Percentiles rank a stretch among this genome's conserved stretches.
Evolutionary conservation across 2,888 invertebrate species (phyloP).

Genomic region (Rhimphoctona megacephalus): DNA sequence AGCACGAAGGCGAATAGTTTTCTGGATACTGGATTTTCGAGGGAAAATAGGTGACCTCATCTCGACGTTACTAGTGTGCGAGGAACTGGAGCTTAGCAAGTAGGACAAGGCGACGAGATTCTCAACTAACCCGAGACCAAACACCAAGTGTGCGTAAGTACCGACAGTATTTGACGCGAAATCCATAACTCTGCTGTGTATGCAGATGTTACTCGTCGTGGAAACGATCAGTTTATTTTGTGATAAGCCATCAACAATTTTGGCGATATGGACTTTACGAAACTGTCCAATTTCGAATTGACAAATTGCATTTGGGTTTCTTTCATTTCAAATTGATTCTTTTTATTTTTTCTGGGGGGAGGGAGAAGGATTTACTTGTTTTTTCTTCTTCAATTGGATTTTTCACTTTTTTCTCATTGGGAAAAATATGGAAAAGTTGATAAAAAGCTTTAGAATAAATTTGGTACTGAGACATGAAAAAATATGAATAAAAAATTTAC

Average conservation of each 20-base stretch:
- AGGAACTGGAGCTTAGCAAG: conserved; percentile 69
- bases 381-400: neutral
- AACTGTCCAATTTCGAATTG: neutral
- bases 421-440: neutral
- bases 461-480: neutral
- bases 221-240: neutral
- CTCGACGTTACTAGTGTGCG: conserved; percentile 57
- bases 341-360: no score
- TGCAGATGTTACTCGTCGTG: conserved; percentile 25
- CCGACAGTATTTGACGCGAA: conserved; percentile 49
- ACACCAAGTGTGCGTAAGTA: conserved; percentile 24
- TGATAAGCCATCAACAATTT: neutral
- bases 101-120: conserved; percentile 73
- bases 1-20: conserved; percentile 1
- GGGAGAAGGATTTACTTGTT: neutral
- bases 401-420: neutral
- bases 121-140: conserved; percentile 53
- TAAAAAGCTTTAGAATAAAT: neutral
- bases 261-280: neutral
- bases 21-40: conserved; percentile 29
- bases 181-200: conserved; percentile 38
- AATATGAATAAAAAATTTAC: neutral
- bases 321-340: no score
- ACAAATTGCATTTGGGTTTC: neutral
- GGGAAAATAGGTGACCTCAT: conserved; percentile 67